These are phyloP conservation scores for Physeter macrocephalus DNA, from an alignment of 2,113 vertebrate genomes.

Conservation along the genomic window DNA sequence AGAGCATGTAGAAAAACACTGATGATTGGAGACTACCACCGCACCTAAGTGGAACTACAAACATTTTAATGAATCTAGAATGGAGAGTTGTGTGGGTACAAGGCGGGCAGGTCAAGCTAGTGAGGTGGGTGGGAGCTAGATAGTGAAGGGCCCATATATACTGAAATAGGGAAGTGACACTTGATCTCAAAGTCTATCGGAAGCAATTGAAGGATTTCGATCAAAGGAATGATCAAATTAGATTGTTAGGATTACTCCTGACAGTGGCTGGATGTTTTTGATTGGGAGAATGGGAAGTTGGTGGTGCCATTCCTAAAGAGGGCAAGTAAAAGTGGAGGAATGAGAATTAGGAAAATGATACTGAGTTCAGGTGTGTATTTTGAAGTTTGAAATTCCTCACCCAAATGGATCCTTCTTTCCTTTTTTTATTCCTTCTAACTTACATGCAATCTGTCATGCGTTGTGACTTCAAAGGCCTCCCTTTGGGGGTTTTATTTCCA, in stretches of 20 bases:
- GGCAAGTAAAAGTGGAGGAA: not conserved
- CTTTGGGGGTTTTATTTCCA: not conserved
- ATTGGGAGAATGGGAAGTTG: not conserved
- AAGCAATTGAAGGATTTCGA: not conserved
- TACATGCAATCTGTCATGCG: not conserved
- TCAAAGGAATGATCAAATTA: not conserved
- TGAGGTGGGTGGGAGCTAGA: not conserved
- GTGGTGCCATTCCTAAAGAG: not conserved
- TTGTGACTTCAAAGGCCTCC: not conserved
- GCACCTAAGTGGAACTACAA: not conserved
- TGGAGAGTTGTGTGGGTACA: not conserved
- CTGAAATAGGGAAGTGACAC: not conserved
- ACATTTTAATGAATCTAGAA: not conserved
- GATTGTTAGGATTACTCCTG: not conserved
- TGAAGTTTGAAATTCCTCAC: not conserved
- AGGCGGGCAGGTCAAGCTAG: not conserved
- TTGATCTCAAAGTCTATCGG: not conserved
- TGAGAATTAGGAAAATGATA: not conserved
- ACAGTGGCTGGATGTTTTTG: not conserved
- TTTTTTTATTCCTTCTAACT: not conserved
- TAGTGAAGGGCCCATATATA: not conserved
- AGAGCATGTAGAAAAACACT: not conserved
- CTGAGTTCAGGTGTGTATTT: not conserved
- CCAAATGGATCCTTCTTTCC: not conserved
- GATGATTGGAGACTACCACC: not conserved